Percentiles rank a stretch among this genome's conserved stretches.
Evolutionary conservation across 2,888 invertebrate species (phyloP).

Genomic region (Leptura quadrifasciata): DNA sequence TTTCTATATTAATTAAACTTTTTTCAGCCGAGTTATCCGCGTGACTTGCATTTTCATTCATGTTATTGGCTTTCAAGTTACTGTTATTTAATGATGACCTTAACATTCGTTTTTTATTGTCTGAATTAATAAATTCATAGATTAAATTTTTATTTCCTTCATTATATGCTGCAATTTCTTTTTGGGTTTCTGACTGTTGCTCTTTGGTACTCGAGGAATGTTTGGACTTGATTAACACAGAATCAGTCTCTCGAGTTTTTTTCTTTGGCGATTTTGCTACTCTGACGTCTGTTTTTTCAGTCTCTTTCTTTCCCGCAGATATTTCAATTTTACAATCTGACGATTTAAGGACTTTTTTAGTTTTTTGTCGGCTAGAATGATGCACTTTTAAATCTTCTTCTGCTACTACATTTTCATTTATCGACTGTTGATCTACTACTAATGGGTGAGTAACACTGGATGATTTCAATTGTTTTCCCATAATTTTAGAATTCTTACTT

Average conservation of each 20-base stretch:
- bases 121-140: neutral
- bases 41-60: neutral
- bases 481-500: neutral
- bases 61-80: neutral
- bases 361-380: neutral
- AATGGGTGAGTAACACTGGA: neutral
- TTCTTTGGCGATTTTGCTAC: neutral
- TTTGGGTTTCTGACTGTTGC: neutral
- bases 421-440: neutral
- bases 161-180: neutral
- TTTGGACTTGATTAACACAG: neutral
- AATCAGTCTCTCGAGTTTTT: neutral
- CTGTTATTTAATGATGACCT: slow-evolving; percentile 5
- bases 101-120: slow-evolving; percentile 8
- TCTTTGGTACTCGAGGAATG: neutral
- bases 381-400: neutral
- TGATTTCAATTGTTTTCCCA: neutral
- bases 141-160: neutral
- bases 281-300: neutral
- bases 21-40: neutral
- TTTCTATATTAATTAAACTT: slow-evolving; percentile 4
- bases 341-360: neutral
- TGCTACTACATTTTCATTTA: neutral
- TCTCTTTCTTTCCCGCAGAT: neutral
- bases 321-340: neutral